Evolutionary conservation across 64 coral and sea anemone species (phyloP), one percentile per base, ranked within the genome.

Genomic region (Acropora tenuis): DNA sequence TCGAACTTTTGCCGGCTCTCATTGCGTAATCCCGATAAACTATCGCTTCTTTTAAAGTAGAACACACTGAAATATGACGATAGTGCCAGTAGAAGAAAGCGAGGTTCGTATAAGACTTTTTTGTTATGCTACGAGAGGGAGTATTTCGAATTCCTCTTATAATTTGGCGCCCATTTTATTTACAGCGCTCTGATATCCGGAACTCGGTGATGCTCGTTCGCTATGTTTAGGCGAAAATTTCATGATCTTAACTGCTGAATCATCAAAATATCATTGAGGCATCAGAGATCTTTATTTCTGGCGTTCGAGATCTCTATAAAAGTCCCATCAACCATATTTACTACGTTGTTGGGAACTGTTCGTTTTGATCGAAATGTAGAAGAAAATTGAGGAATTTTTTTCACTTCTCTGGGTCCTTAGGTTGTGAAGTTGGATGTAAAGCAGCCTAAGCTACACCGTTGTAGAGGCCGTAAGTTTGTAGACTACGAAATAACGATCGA

Each of bases 401-500:
- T 48, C 44, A n/a, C 43, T 47, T 6, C n/a, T 15, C 47, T 69
- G 13, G 17, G 41, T 48, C 50, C 41, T 57, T n/a, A 97, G 95
- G 77, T 78, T 5, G 86, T 90, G 43, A 86, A 91, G 46, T 55
- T 97, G 40, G 88, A 90, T 44, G 92, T 97, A 1, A 91, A 68
- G 20, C 93, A 94, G 57, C 95, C 95, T n/a, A 73, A 89, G 63
- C 79, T 97, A 68, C 95, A 97, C 43, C 88, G 59, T 13, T 97
- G 95, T 74, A 74, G 50, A 18, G 75, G 80, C 2, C 79, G 78
- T 50, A 98, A 91, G 86, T 98, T 91, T 66, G 94, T 95, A 17
- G 97, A 98, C 78, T 98, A 96, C 90, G 97, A 98, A 80, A 89
- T 98, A 48, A 77, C 90, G 65, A 86, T 98, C 16, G 94, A 98